phyloP scores from a whole-genome alignment of 53 echinoderm and acorn worm species.

The Henricia sp. region DNA sequence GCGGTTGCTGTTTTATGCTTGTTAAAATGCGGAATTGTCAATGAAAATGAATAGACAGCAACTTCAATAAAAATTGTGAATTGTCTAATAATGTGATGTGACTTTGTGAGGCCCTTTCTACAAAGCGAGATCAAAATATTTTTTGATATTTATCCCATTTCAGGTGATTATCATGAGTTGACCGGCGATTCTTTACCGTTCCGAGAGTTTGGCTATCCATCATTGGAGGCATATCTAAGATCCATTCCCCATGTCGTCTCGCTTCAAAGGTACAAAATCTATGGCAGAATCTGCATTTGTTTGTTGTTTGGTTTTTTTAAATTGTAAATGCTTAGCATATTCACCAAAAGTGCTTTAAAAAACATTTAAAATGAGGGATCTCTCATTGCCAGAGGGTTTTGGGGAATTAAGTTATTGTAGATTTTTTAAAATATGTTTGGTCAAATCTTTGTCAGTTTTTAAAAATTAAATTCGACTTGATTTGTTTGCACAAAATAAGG shows the following conservation, averaged over 20 bases:
- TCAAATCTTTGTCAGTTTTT: no score
- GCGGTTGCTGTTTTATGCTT: no score
- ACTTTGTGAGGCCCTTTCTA: background rate
- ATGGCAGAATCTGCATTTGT: background rate
- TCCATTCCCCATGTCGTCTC: slow-evolving; percentile 54
- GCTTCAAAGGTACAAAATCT: slow-evolving; percentile 18
- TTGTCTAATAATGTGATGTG: background rate
- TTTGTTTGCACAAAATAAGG: no score
- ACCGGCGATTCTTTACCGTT: slow-evolving; percentile 13
- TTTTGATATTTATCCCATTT: background rate
- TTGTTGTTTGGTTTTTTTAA: background rate
- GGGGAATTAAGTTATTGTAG: no score
- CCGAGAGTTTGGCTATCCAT: slow-evolving; percentile 35
- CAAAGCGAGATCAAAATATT: no score
- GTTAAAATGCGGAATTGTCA: background rate
- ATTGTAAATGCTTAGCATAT: background rate
- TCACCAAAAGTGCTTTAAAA: no score
- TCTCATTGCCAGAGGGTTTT: no score
- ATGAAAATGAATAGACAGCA: background rate
- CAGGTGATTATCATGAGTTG: slow-evolving; percentile 8
- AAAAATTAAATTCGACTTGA: no score
- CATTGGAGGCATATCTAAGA: slow-evolving; percentile 26
- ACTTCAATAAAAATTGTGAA: background rate
- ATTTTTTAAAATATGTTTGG: no score
- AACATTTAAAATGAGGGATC: no score